Evolutionary conservation across 2,888 invertebrate genomes (phyloP), one percentile per base, ranked within the genome.

Genomic region (Stenolophus ochropezus): DNA sequence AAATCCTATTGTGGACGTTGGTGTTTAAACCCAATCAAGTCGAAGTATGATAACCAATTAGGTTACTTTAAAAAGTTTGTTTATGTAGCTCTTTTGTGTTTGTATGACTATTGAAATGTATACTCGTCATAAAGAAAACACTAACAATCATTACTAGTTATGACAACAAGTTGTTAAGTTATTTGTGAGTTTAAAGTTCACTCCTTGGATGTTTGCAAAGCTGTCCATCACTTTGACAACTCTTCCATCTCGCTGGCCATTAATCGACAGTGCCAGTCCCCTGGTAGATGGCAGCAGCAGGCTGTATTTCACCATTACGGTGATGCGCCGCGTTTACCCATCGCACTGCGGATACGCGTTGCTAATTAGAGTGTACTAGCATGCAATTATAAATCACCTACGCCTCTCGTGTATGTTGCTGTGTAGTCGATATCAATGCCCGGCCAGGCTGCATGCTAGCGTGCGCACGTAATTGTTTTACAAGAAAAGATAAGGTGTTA

Each of bases 331-430:
- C 18, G 65, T 33, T 79, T 42, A 11, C 33, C 6, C 33, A 42
- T 42, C 75, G 47, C 27, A 75, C 47, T 81, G 75, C 75, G 81
- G 75, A 81, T 81, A 81, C 75, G 75, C 75, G 81, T 75, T 75
- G 81, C 81, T 81, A 81, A 81, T 81, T 81, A 81, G 75, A 81
- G 75, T 81, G 81, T 81, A 81, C 81, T 75, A 81, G 51, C 75
- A 58, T 81, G 75, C 75, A 81, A 81, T 81, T 81, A 81, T 81
- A 81, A 81, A 81, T 81, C 81, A 81, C 81, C 73, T 80, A 78
- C 65, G 33, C 16, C 49, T 78, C 23, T 23, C 65, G 65, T 69
- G 65, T 42, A 42, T 8, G 65, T n/a, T 21, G 23, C 42, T 14
- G 16, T 16, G 33, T 4, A 65, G 61, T 61, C 61, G 27, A 69